phyloP scores from a whole-genome alignment of 1,140 invertebrate genomes.

The Drosophila ironensis region DNA sequence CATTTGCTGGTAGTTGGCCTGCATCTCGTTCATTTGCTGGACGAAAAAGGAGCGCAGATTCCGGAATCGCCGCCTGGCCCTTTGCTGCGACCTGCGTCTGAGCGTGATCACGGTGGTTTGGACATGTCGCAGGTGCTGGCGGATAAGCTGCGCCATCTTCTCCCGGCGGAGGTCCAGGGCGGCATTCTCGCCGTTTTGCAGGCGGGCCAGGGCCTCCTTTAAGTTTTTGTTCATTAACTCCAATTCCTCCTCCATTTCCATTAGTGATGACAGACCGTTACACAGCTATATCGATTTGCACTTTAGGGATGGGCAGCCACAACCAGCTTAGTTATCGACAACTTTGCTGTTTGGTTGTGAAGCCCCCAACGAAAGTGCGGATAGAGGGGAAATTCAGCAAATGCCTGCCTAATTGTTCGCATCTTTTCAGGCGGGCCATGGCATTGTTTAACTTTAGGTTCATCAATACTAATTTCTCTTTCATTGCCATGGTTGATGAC shows the following conservation, averaged over 20 bases:
- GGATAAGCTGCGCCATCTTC: conserved; percentile 43
- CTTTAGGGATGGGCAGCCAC: too few species aligned
- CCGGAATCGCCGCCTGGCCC: conserved; percentile 19
- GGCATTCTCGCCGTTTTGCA: not conserved
- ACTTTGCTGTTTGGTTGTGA: too few species aligned
- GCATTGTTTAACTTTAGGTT: too few species aligned
- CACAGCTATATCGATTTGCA: not conserved
- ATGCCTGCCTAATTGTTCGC: too few species aligned
- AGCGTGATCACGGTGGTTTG: conserved; percentile 43
- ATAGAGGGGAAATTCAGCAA: too few species aligned
- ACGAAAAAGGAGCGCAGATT: conserved; percentile 56
- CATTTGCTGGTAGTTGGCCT: conserved; percentile 56
- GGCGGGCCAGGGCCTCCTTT: conserved; percentile 23
- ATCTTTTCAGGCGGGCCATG: too few species aligned
- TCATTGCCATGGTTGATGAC: too few species aligned
- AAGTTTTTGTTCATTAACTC: conserved; percentile 43
- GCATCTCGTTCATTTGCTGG: conserved; percentile 62
- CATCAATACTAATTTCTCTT: too few species aligned
- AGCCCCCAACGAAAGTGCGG: too few species aligned
- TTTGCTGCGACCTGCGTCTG: conserved; percentile 49
- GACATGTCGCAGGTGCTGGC: conserved; percentile 47
- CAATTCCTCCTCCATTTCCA: conserved; percentile 45
- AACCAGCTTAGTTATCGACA: too few species aligned
- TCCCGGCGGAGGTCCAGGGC: conserved; percentile 8
- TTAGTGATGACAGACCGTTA: not conserved